Evolutionary conservation across 2,113 vertebrate species (phyloP), one percentile per base, ranked within the genome.

Genomic region (Boleophthalmus pectinirostris): DNA sequence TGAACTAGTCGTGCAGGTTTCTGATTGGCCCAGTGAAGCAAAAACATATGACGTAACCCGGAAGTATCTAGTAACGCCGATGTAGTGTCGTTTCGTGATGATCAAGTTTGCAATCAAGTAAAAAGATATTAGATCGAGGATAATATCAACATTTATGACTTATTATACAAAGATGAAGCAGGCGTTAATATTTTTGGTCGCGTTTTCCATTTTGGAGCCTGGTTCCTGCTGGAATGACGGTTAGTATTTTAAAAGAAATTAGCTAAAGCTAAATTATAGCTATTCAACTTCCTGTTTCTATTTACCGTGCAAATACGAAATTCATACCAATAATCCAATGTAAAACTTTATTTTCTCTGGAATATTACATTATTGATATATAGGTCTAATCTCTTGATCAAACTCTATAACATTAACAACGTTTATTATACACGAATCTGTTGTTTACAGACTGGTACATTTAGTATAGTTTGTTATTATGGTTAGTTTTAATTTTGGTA

Each of bases 171-270:
- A 49, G 0, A 83, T 85, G 87, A 56, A 49, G 0, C 1, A 1
- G 8, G 16, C 63, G 12, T 0, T 70, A 1, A 3, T 46, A 2
- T 51, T 21, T 7, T 5, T 56, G 33, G 3, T 83, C 0, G 72
- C 13, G 1, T 8, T 72, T 5, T 0, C 76, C 33, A 35, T 78
- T 23, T 14, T 51, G 2, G 33, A 64, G 3, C 15, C 15, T 54
- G 25, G 14, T 72, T 2, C 8, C 3, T 47, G 72, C 12, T 89
- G 85, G 85, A 29, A 82, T 43, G 74, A 77, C 63, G 87, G 87
- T 89, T 47, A 0, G 82, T 63, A 23, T n/a, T 0, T 24, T 21
- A 6, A 29, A 43, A 7, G 3, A 29, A 29, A 29, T 29, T 29
- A 29, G 29, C 29, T 29, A 29, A 29, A 20, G 51, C 51, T 54